A percentile compares a stretch with the other conserved stretches of the same genome.
Evolutionary conservation across 2,888 invertebrate species (phyloP).

Genomic region (Conistra vaccinii): DNA sequence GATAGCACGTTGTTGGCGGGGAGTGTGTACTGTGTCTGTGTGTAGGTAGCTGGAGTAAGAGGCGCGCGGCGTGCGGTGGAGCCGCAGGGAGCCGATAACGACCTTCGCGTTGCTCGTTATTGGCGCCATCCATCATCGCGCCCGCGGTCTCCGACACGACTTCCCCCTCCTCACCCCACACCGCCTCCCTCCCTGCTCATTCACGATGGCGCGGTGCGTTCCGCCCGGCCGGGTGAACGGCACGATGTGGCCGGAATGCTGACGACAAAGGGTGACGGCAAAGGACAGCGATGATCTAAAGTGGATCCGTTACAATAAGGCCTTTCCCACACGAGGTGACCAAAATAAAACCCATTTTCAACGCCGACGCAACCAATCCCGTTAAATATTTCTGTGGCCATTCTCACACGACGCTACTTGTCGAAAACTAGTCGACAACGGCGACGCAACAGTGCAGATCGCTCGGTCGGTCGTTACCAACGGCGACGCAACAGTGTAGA

Average conservation of each 20-base stretch:
- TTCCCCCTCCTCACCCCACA: conserved; percentile 13
- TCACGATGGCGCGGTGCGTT: conserved; percentile 19
- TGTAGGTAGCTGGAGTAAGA: background rate
- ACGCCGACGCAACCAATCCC: no score
- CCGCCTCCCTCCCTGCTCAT: conserved; percentile 35
- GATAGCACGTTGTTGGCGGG: background rate
- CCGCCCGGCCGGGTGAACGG: background rate
- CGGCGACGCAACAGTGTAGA: no score
- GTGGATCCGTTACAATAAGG: background rate
- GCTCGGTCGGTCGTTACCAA: no score
- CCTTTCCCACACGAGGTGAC: no score
- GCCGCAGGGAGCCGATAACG: conserved; percentile 65
- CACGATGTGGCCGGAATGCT: background rate
- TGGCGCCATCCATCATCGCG: conserved; percentile 85
- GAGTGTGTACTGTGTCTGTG: background rate
- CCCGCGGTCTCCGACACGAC: conserved; percentile 69
- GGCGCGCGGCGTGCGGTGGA: conserved; percentile 10
- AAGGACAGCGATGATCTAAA: no score
- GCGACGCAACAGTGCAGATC: no score
- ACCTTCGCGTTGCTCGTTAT: conserved; percentile 78
- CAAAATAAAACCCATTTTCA: no score
- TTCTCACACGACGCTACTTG: no score
- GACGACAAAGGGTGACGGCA: background rate
- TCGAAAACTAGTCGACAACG: no score
- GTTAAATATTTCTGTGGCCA: no score